Evolutionary conservation across 37 sponge, comb jelly and placozoan species (phyloP).

Genomic region (Geodia barretti): DNA sequence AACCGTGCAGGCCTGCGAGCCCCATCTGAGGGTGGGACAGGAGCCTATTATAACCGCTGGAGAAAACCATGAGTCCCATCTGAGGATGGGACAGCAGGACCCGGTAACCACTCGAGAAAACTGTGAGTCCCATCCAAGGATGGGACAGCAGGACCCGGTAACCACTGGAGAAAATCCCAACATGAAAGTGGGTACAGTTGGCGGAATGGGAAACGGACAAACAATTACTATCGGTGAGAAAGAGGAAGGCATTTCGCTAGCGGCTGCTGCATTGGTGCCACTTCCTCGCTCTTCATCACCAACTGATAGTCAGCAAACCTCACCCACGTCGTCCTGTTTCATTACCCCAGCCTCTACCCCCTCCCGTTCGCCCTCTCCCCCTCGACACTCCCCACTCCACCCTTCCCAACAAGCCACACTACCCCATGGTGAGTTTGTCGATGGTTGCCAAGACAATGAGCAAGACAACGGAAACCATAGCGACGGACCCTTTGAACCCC

Average conservation of each 20-base stretch:
- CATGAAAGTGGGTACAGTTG: neutral
- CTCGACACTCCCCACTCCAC: neutral
- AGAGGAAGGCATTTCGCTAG: neutral
- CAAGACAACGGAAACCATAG: neutral
- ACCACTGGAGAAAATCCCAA: neutral
- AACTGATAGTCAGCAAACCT: neutral
- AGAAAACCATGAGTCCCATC: too few relatives aligned
- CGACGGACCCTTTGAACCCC: too few relatives aligned
- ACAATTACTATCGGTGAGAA: neutral
- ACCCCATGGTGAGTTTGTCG: conserved; percentile 1
- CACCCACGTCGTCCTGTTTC: neutral
- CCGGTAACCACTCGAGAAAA: neutral
- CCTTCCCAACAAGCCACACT: too few relatives aligned
- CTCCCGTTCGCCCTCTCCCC: neutral
- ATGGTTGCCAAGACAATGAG: neutral
- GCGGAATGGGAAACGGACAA: neutral
- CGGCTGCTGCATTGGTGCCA: neutral
- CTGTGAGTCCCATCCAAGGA: neutral
- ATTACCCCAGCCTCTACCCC: neutral
- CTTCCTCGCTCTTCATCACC: neutral
- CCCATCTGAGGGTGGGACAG: neutral
- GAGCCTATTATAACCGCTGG: neutral
- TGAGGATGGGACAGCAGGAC: neutral
- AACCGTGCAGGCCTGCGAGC: conserved; percentile 7
- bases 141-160: neutral